These are phyloP conservation scores for Pseudachorutes palmiensis DNA, from an alignment of 1,140 invertebrate species.

Conservation along the genomic window DNA sequence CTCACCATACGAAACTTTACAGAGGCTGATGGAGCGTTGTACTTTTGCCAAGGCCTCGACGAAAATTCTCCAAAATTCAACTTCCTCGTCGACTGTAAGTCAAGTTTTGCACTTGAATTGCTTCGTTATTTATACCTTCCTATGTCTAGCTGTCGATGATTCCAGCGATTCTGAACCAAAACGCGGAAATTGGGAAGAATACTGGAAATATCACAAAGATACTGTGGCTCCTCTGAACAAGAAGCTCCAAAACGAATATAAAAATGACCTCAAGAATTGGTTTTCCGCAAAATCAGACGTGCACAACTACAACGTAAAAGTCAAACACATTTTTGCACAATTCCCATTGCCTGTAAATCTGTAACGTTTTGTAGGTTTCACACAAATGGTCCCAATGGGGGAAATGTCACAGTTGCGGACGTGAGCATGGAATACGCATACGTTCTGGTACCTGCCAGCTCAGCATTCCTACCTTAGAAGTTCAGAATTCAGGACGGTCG, in stretches of 20 bases:
- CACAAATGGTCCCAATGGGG: conserved; percentile 7
- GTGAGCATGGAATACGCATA: neutral
- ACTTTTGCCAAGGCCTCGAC: conserved; percentile 9
- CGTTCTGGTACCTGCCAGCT: conserved; percentile 2
- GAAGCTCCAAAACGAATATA: neutral
- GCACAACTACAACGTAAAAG: neutral
- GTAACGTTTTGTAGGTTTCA: neutral
- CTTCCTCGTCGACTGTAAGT: neutral
- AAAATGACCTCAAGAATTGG: conserved; percentile 1
- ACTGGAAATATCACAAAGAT: neutral
- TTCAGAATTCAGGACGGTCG: too few species aligned
- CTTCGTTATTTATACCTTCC: neutral
- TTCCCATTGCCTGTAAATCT: too few species aligned
- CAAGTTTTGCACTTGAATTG: neutral
- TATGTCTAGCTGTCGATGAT: neutral
- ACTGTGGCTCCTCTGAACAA: neutral
- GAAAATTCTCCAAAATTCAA: neutral
- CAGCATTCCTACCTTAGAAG: neutral
- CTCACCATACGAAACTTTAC: conserved; percentile 5
- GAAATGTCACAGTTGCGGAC: neutral
- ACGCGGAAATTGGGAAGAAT: neutral
- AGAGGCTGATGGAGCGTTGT: neutral
- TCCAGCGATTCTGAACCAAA: neutral
- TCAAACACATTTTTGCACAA: too few species aligned
- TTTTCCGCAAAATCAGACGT: neutral